Evolutionary conservation across 92 coral and sea anemone species (phyloP).

Genomic region (Phenganax stokvisi): DNA sequence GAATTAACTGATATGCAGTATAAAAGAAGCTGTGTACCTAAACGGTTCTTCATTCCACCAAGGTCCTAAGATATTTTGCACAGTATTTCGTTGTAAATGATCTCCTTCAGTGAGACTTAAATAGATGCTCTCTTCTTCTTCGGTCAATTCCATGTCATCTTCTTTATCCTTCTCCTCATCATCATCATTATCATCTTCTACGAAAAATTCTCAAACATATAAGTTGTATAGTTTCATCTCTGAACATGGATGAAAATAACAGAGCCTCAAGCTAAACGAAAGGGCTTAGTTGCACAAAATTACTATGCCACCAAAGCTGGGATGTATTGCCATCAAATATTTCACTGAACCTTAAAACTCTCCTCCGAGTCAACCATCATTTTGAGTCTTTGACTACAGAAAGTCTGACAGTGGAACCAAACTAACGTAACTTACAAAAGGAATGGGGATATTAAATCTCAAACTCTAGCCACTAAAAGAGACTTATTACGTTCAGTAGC

Average conservation of each 20-base stretch:
- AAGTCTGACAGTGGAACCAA: too few species aligned
- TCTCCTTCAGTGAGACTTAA: constrained; percentile 79
- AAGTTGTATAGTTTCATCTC: too few species aligned
- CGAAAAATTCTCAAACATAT: neutral
- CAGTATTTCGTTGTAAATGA: constrained; percentile 61
- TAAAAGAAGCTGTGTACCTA: constrained; percentile 44
- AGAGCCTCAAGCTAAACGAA: neutral
- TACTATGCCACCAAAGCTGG: too few species aligned
- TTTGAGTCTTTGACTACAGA: too few species aligned
- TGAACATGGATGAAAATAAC: neutral
- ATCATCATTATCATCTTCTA: neutral
- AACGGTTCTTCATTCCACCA: constrained; percentile 99
- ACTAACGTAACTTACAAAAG: too few species aligned
- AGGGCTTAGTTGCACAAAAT: too few species aligned
- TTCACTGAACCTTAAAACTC: too few species aligned
- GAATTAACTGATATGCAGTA: neutral
- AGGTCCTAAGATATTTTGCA: constrained; percentile 74
- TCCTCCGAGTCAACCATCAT: too few species aligned
- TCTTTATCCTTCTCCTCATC: constrained; percentile 32
- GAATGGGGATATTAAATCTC: too few species aligned
- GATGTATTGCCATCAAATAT: too few species aligned
- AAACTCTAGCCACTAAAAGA: too few species aligned
- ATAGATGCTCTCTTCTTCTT: constrained; percentile 82
- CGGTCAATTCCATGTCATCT: constrained; percentile 68
- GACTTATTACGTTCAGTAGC: constrained; percentile 34